phyloP scores from a whole-genome alignment of 2,113 vertebrate genomes.

The Myxocyprinus asiaticus region DNA sequence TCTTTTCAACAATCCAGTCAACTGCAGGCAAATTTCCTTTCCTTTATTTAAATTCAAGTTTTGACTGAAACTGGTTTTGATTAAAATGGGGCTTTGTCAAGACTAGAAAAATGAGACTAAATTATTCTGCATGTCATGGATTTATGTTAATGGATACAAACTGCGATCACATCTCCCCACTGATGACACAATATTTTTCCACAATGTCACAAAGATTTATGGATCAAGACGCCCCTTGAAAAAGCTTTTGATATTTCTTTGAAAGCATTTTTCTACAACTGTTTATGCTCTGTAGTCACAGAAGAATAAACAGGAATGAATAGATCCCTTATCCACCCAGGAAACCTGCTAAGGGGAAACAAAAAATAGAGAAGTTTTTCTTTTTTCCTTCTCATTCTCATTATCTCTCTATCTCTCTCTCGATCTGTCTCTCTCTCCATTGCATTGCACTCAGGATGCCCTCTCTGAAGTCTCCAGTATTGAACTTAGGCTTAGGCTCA shows the following conservation, averaged over 20 bases:
- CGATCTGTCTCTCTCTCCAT: slow-evolving; percentile 29
- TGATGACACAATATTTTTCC: slow-evolving; percentile 13
- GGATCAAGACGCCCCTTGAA: neutral
- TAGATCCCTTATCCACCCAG: neutral
- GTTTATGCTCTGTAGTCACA: neutral
- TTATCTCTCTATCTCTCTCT: slow-evolving; percentile 25
- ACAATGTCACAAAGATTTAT: slow-evolving; percentile 1
- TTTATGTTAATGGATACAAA: neutral
- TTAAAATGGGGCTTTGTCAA: neutral
- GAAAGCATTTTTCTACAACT: neutral
- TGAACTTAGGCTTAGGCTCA: slow-evolving; percentile 44
- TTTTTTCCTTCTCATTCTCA: too few relatives aligned
- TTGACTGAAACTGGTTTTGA: neutral
- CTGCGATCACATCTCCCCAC: slow-evolving; percentile 1
- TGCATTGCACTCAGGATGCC: slow-evolving; percentile 3
- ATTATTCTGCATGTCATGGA: neutral
- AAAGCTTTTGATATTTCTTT: neutral
- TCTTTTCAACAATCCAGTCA: neutral
- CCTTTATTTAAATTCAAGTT: neutral
- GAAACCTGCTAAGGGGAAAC: neutral
- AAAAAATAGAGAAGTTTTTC: too few relatives aligned
- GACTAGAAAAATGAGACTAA: neutral
- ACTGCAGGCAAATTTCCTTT: neutral
- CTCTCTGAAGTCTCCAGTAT: neutral
- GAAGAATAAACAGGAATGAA: neutral